Evolutionary conservation across 2,888 invertebrate genomes (phyloP), one percentile per base, ranked within the genome.

Genomic region (Aleiodes leptofemur): DNA sequence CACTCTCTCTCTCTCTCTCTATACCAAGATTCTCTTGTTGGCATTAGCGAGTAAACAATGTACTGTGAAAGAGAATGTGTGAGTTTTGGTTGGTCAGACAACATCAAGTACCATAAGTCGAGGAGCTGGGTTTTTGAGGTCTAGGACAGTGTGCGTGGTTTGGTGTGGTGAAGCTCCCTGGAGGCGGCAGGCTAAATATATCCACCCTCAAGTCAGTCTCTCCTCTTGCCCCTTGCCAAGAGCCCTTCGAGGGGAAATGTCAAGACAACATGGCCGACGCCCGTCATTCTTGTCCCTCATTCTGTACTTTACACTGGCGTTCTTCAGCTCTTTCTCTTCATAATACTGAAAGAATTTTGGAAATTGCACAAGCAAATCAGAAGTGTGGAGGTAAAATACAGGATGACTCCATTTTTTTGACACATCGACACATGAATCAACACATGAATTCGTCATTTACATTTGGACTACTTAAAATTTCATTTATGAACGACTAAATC

Each of bases 241-340:
- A 82, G 81, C 79, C 82, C 82, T 78, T 78, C 82, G 81, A 82
- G 88, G 88, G 88, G 87, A 85, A 87, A 88, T 88, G 89, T 89
- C 89, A 89, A 89, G 89, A 88, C 89, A 89, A 89, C 89, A 89
- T 89, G 89, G 89, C 89, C 88, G 89, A 88, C 88, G 87, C 87
- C 86, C 89, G 88, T 88, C 88, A 88, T 88, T 85, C 88, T 82
- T 80, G 83, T 55, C 73, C 68, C 82, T 77, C 84, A 82, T 82
- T 80, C 78, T 82, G 77, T 79, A 86, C 85, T 88, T 83, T 86
- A 86, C 86, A 86, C 85, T 85, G 82, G 85, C 82, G 84, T 81
- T 78, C 82, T 84, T 86, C 86, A 82, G 76, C 76, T 77, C 76
- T 61, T 69, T 75, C 73, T 76, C 75, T 77, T 77, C 73, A 74